phyloP scores from a whole-genome alignment of 1,140 invertebrate genomes.

The Drosophila leontia region DNA sequence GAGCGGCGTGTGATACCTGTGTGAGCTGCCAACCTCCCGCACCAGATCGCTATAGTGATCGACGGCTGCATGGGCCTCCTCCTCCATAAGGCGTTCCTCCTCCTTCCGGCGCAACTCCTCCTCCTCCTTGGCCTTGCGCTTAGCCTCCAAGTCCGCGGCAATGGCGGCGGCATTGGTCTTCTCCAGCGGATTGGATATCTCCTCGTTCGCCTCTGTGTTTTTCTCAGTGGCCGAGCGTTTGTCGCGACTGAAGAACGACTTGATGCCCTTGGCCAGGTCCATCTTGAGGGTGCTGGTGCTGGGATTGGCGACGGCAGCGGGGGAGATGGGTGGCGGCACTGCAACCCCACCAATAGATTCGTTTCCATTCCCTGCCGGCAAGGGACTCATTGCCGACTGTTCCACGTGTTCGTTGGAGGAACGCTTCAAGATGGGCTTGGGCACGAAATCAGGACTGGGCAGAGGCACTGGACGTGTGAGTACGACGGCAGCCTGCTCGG shows the following conservation, averaged over 20 bases:
- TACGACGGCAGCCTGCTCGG: constrained; percentile 86
- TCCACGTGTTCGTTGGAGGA: constrained; percentile 84
- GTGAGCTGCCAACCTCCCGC: constrained; percentile 87
- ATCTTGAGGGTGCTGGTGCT: constrained; percentile 45
- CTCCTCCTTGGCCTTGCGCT: constrained; percentile 72
- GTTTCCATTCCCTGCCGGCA: constrained; percentile 9
- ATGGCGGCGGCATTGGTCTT: constrained; percentile 73
- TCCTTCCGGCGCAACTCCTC: constrained; percentile 71
- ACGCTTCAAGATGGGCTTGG: constrained; percentile 91
- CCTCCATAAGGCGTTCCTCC: constrained; percentile 82
- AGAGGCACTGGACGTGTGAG: constrained; percentile 86
- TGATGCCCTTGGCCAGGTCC: constrained; percentile 77
- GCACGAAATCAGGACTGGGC: constrained; percentile 88
- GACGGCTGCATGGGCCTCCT: constrained; percentile 89
- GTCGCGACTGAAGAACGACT: constrained; percentile 81
- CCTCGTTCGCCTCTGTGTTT: constrained; percentile 75
- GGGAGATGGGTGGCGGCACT: background rate
- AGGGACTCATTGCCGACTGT: constrained; percentile 24
- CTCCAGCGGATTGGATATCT: constrained; percentile 68
- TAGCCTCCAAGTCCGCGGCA: constrained; percentile 67
- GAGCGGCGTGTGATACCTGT: constrained; percentile 86
- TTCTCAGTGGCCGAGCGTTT: constrained; percentile 74
- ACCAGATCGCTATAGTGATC: constrained; percentile 93
- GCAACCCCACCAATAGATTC: constrained; percentile 65
- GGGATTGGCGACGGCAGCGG: background rate